Percentiles rank a stretch among this genome's conserved stretches.
Conservation (phyloP, 2,888 invertebrate genomes). For the Lasiommata megera region DNA sequence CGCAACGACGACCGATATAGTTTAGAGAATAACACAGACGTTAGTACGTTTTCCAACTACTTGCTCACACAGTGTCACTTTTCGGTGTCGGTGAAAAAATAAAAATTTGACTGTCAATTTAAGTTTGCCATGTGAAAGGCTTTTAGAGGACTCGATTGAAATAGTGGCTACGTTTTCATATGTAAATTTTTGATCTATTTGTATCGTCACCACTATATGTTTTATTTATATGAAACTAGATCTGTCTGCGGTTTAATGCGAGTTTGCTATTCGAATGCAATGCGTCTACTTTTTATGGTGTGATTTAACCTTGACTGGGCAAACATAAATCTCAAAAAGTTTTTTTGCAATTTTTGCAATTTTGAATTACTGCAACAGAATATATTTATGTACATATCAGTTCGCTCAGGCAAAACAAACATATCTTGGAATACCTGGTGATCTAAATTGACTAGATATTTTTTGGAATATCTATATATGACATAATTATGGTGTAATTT, state of each 20-base stretch:
- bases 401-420: no score
- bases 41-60: slow-evolving; percentile 21
- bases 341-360: no score
- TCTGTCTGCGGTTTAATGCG: background rate
- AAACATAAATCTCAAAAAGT: no score
- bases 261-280: background rate
- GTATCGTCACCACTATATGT: background rate
- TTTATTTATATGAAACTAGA: background rate
- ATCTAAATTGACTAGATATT: no score
- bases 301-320: no score
- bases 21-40: background rate
- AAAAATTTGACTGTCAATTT: slow-evolving; percentile 11
- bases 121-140: slow-evolving; percentile 14
- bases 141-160: slow-evolving; percentile 7
- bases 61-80: slow-evolving; percentile 10
- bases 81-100: slow-evolving; percentile 10
- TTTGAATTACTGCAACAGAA: no score
- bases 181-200: slow-evolving; percentile 14
- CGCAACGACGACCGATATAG: background rate
- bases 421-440: no score
- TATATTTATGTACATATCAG: no score
- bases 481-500: no score
- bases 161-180: slow-evolving; percentile 3
- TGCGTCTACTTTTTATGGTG: background rate
- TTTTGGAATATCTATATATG: no score